Base-by-base conservation (phyloP, 2,797 vertebrate species). In the Xerus rutilus region DNA sequence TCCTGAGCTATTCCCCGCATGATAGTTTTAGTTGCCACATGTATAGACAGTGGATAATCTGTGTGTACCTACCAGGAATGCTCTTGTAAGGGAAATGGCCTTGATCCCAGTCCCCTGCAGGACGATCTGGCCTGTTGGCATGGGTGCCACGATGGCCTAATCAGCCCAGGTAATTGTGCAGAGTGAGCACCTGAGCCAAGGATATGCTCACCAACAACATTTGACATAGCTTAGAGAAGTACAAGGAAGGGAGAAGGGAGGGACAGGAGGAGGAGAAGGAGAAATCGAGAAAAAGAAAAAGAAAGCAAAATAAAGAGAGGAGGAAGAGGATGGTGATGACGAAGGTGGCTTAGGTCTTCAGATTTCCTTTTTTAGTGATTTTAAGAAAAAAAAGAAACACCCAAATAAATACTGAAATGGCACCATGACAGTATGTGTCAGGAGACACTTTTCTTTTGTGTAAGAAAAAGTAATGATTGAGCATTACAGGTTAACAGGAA, bases 361-460 rank as follows among this genome's bases (percentile, higher is more conserved):
- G 54, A 85, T 78, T 77, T 67, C 52, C 89, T 93, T 88, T 62
- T 49, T 73, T 25, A 9, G 20, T 49, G 52, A 88, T 81, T 92
- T 86, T 69, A 77, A 87, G n/a, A 72, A 78, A 81, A 82, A 85
- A 14, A 89, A 78, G 11, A 94, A 88, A 78, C 59, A 64, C 7
- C 10, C 67, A 87, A 77, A 69, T 59, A 78, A 73, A 73, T 57
- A 57, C 79, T 86, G 21, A 95, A 95, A 81, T 85, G 54, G 47
- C 76, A 78, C 59, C 32, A 52, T n/a, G 39, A 76, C n/a, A n/a
- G 10, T 15, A 30, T 35, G 32, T 20, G 13, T 43, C 70, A 45
- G 1, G 23, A 76, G 30, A 30, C 59, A 86, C 62, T 32, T 52
- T 32, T 92, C n/a, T 62, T 62, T 35, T 12, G 1, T 52, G 43